A percentile compares a stretch with the other conserved stretches of the same genome.
These are phyloP conservation scores for Drosophila willistoni DNA, from an alignment of 1,140 invertebrate genomes.

Conservation along the genomic window DNA sequence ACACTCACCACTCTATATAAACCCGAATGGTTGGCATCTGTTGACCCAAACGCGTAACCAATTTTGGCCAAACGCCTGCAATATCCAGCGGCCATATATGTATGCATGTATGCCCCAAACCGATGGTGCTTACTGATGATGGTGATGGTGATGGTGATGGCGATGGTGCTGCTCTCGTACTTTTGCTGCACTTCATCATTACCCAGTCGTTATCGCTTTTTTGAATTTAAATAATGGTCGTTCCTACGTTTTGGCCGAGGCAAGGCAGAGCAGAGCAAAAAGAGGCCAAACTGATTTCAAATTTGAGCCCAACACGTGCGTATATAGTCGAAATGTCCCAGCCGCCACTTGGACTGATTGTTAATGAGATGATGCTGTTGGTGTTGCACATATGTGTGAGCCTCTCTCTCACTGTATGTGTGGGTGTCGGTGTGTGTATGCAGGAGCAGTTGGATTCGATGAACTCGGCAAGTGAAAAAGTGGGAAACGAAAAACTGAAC, in stretches of 20 bases:
- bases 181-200: conserved; percentile 68
- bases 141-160: conserved; percentile 5
- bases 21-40: conserved; percentile 55
- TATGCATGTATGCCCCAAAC: background rate
- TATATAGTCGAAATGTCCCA: conserved; percentile 31
- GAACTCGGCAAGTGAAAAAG: conserved; percentile 18
- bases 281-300: conserved; percentile 59
- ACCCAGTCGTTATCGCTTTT: conserved; percentile 77
- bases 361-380: conserved; percentile 62
- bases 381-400: conserved; percentile 18
- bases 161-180: conserved; percentile 12
- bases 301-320: conserved; percentile 59
- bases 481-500: conserved; percentile 12
- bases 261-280: background rate
- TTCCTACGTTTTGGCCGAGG: conserved; percentile 7
- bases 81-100: conserved; percentile 37
- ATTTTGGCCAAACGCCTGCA: conserved; percentile 63
- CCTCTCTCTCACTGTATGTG: background rate
- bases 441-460: background rate
- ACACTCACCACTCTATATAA: conserved; percentile 19
- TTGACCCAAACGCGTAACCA: conserved; percentile 78
- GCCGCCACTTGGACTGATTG: conserved; percentile 54
- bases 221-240: conserved; percentile 71
- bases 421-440: background rate
- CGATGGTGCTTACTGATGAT: conserved; percentile 2